Percentiles rank a stretch among this genome's conserved stretches.
These are phyloP conservation scores for Eptesicus fuscus DNA, from an alignment of 2,113 vertebrate species.

Conservation along the genomic window DNA sequence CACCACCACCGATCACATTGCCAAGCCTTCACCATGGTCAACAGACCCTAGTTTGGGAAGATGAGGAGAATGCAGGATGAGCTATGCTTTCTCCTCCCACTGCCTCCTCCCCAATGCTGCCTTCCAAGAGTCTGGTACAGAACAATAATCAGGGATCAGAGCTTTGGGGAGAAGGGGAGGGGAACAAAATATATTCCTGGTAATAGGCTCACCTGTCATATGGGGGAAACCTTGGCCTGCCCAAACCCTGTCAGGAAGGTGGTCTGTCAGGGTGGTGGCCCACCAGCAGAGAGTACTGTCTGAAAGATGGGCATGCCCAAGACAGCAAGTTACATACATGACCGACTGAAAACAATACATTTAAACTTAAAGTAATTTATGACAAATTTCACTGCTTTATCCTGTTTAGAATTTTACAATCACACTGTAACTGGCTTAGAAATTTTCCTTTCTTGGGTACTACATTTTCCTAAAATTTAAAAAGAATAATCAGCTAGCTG, in stretches of 20 bases:
- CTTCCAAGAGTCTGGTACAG: background rate
- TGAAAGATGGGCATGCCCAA: background rate
- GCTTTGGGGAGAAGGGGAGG: background rate
- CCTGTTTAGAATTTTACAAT: background rate
- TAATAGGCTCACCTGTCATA: background rate
- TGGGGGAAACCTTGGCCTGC: background rate
- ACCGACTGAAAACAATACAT: background rate
- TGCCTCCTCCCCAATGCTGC: background rate
- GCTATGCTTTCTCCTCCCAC: background rate
- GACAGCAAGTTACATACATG: background rate
- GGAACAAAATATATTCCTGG: background rate
- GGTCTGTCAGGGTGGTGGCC: background rate
- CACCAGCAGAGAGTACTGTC: background rate
- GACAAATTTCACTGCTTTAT: background rate
- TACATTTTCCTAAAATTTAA: background rate
- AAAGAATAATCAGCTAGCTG: background rate
- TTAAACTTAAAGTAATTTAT: background rate
- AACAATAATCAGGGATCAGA: background rate
- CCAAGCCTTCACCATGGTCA: background rate
- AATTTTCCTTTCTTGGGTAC: background rate
- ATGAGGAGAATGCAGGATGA: background rate
- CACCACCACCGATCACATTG: background rate
- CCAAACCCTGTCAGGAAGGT: background rate
- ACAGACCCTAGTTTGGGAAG: background rate
- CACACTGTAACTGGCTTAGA: background rate